A percentile compares a stretch with the other conserved stretches of the same genome.
These are phyloP conservation scores for Semotilus atromaculatus DNA, from an alignment of 2,797 vertebrate genomes.

Conservation along the genomic window DNA sequence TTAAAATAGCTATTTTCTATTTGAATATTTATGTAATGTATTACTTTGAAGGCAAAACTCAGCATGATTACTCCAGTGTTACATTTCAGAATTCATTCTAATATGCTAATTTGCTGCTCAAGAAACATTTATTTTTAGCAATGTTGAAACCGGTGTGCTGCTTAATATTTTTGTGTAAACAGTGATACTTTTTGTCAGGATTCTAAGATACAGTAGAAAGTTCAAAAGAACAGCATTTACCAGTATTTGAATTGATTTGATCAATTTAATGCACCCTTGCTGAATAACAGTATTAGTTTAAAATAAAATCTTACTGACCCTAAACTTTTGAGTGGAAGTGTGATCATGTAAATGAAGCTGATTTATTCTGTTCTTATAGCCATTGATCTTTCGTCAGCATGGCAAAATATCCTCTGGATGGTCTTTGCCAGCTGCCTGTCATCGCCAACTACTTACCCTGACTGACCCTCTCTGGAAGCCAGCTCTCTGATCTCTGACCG, in stretches of 20 bases:
- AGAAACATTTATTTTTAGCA: not conserved
- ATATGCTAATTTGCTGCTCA: not conserved
- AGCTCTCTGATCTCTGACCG: constrained; percentile 33
- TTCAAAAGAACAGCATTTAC: no score
- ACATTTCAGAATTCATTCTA: not conserved
- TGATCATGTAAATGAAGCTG: not conserved
- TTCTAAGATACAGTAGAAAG: not conserved
- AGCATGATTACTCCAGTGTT: not conserved
- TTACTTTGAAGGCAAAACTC: not conserved
- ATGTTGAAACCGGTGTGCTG: not conserved
- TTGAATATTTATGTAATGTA: not conserved
- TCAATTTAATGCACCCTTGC: not conserved
- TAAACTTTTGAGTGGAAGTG: not conserved
- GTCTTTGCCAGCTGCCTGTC: constrained; percentile 49
- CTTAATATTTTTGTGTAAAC: not conserved
- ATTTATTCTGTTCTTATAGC: not conserved
- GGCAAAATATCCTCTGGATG: not conserved
- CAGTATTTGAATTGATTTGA: not conserved
- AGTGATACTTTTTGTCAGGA: not conserved
- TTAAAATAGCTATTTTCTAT: not conserved
- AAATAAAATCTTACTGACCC: not conserved
- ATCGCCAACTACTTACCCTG: constrained; percentile 48
- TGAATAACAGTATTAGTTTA: not conserved
- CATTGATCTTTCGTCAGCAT: constrained; percentile 16
- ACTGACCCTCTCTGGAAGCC: constrained; percentile 35